Conservation (phyloP, 2,113 vertebrate species). For the Pelmatolapia mariae region DNA sequence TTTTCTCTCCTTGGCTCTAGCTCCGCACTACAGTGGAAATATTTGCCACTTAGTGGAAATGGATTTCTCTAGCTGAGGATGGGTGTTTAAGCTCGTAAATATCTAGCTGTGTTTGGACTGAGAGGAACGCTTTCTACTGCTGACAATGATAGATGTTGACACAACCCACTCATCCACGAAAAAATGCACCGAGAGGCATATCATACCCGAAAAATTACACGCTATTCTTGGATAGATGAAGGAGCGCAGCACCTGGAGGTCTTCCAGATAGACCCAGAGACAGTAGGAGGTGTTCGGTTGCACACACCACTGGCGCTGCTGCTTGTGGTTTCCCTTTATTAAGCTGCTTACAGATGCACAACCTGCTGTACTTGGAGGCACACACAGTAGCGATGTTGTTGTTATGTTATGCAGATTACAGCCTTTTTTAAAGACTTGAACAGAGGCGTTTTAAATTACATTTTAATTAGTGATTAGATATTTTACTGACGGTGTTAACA, state of each 20-base stretch:
- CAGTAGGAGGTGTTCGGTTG: slow-evolving; percentile 47
- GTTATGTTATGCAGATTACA: background rate
- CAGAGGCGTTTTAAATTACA: background rate
- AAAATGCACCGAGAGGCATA: background rate
- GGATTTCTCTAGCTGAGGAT: background rate
- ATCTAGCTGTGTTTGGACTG: background rate
- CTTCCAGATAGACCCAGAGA: slow-evolving; percentile 44
- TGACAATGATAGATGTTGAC: slow-evolving; percentile 34
- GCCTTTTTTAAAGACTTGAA: background rate
- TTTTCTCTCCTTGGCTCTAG: background rate
- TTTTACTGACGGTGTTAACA: background rate
- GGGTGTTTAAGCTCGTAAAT: background rate
- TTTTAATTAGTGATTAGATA: background rate
- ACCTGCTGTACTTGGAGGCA: background rate
- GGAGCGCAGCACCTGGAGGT: slow-evolving; percentile 20
- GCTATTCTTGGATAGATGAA: background rate
- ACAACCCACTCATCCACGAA: slow-evolving; percentile 4
- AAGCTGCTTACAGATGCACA: slow-evolving; percentile 20
- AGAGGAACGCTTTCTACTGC: background rate
- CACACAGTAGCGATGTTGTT: background rate
- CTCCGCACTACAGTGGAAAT: background rate
- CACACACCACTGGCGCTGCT: slow-evolving; percentile 26
- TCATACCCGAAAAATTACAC: slow-evolving; percentile 14
- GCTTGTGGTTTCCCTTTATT: slow-evolving; percentile 33
- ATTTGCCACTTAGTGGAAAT: background rate